Percentiles rank a stretch among this genome's conserved stretches.
phyloP scores from a whole-genome alignment of 2,888 invertebrate genomes.

The Automeris io region DNA sequence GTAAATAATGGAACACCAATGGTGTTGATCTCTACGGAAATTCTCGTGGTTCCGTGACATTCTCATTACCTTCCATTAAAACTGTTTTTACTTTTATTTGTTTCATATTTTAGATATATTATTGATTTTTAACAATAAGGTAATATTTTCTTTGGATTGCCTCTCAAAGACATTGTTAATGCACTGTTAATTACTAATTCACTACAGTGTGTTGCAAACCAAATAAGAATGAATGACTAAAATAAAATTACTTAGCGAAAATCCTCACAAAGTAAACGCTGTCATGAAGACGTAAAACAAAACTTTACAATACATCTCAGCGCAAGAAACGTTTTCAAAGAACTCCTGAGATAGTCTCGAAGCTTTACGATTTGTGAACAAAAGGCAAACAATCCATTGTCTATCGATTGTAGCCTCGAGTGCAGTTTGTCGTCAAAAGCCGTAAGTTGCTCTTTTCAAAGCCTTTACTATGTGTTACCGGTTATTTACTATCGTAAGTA shows the following conservation, averaged over 20 bases:
- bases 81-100: too few species aligned
- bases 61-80: too few species aligned
- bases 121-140: too few species aligned
- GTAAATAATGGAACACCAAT: too few species aligned
- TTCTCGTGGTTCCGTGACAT: too few species aligned
- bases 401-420: constrained; percentile 62
- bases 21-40: too few species aligned
- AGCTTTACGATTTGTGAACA: constrained; percentile 63
- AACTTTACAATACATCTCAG: constrained; percentile 43
- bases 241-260: constrained; percentile 26
- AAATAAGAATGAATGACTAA: constrained; percentile 6
- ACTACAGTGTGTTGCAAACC: constrained; percentile 11
- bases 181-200: too few species aligned
- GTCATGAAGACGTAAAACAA: constrained; percentile 37
- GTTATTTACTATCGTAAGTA: constrained; percentile 17
- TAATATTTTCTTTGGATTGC: too few species aligned
- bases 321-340: constrained; percentile 50
- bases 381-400: constrained; percentile 68
- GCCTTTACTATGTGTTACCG: constrained; percentile 37
- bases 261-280: constrained; percentile 24
- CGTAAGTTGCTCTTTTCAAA: constrained; percentile 44
- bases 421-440: constrained; percentile 68
- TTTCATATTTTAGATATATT: too few species aligned
- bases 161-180: too few species aligned
- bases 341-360: constrained; percentile 43